Conservation (phyloP, 2,113 vertebrate genomes). For the Desmodus rotundus region DNA sequence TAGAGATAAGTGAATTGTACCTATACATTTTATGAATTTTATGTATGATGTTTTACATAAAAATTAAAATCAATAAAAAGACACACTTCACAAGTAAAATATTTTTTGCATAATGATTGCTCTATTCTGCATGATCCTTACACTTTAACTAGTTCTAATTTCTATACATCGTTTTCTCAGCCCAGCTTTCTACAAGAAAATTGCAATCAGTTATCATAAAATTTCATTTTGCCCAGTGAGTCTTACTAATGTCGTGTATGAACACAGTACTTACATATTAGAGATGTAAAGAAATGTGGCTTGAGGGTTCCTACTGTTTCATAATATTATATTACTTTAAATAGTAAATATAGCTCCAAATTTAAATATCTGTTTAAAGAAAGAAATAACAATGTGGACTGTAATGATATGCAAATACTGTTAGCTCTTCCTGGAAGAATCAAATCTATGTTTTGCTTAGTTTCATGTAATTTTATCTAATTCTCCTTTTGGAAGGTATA, state of each 20-base stretch:
- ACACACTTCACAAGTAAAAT: not conserved
- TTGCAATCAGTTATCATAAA: constrained; percentile 30
- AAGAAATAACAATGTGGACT: not conserved
- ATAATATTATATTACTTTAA: constrained; percentile 34
- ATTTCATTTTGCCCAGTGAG: constrained; percentile 12
- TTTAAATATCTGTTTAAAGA: constrained; percentile 50
- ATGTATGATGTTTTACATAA: not conserved
- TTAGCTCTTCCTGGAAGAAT: constrained; percentile 52
- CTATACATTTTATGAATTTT: not conserved
- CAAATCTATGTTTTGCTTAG: not conserved
- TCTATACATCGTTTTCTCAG: not conserved
- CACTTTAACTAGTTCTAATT: not conserved
- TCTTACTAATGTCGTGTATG: not conserved
- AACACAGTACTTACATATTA: not conserved
- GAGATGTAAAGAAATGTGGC: not conserved
- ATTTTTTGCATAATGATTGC: not conserved
- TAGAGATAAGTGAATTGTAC: not conserved
- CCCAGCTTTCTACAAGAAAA: constrained; percentile 14
- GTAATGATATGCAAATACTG: constrained; percentile 18
- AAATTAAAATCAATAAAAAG: not conserved
- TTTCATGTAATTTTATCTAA: constrained; percentile 35
- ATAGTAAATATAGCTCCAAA: constrained; percentile 27
- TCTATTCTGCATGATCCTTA: not conserved
- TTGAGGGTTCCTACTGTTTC: not conserved
- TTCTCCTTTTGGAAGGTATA: constrained; percentile 12